A percentile compares a stretch with the other conserved stretches of the same genome.
phyloP scores from a whole-genome alignment of 2,888 invertebrate genomes.

The Caenorhabditis sp. region DNA sequence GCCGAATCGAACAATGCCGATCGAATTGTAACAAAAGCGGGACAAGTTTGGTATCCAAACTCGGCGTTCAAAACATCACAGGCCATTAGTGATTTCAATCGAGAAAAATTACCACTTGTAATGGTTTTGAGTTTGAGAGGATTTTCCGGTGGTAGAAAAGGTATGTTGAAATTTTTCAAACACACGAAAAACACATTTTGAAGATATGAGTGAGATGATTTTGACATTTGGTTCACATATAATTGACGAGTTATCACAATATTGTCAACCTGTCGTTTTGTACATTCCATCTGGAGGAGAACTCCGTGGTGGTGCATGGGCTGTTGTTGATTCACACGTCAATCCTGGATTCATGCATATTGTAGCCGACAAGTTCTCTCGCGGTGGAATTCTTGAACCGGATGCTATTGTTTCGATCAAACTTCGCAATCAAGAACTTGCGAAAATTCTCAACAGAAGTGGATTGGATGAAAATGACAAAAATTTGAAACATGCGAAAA shows the following conservation, averaged over 20 bases:
- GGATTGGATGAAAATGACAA: conserved; percentile 12
- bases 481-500: conserved; percentile 21
- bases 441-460: conserved; percentile 26
- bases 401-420: conserved; percentile 98
- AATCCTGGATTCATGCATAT: conserved; percentile 95
- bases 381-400: conserved; percentile 93
- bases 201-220: conserved; percentile 95
- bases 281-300: conserved; percentile 97
- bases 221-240: conserved; percentile 99
- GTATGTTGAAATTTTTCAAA: conserved; percentile 55
- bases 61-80: conserved; percentile 98
- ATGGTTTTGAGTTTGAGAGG: conserved; percentile 99
- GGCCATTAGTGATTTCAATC: conserved; percentile 93
- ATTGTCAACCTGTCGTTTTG: conserved; percentile 85
- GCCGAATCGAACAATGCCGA: conserved; percentile 76
- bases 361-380: conserved; percentile 89
- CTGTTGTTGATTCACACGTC: conserved; percentile 93
- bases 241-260: conserved; percentile 89
- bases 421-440: conserved; percentile 86
- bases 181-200: background rate
- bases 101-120: conserved; percentile 92
- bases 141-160: conserved; percentile 99
- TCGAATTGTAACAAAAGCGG: conserved; percentile 79
- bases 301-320: conserved; percentile 97
- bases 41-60: conserved; percentile 93